phyloP scores from a whole-genome alignment of 2,113 vertebrate genomes.

The Pluvialis apricaria region DNA sequence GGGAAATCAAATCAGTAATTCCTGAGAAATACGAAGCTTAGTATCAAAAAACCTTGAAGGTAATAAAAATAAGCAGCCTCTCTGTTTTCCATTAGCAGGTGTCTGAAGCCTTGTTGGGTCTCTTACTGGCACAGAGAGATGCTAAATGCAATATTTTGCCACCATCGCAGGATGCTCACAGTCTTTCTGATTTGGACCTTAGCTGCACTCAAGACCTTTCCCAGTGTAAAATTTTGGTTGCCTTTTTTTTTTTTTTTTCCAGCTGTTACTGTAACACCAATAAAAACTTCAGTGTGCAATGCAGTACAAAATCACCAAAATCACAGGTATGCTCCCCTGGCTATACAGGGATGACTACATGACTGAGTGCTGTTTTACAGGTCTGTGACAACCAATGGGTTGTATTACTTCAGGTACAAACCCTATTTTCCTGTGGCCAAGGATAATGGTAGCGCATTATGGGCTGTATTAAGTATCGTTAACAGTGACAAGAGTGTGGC shows the following conservation, averaged over 20 bases:
- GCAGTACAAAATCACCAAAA: neutral
- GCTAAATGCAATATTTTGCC: slow-evolving; percentile 14
- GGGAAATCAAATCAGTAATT: neutral
- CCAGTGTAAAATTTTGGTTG: neutral
- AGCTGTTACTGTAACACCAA: neutral
- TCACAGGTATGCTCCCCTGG: neutral
- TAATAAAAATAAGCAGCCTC: neutral
- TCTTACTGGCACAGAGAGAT: neutral
- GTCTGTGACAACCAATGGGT: neutral
- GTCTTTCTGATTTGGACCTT: neutral
- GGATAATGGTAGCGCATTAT: neutral
- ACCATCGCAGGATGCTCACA: neutral
- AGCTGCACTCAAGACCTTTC: neutral
- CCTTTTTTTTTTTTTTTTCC: neutral
- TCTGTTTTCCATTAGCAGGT: neutral
- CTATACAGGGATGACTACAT: neutral
- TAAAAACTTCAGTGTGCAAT: neutral
- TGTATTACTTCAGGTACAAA: neutral
- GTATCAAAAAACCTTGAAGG: neutral
- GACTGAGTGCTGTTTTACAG: slow-evolving; percentile 17
- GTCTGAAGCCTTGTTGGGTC: neutral
- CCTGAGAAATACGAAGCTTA: neutral
- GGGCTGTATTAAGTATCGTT: neutral
- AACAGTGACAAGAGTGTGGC: neutral
- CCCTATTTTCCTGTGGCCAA: neutral